Base-by-base conservation (phyloP, 2,888 invertebrate species). In the Halocaridina rubra region DNA sequence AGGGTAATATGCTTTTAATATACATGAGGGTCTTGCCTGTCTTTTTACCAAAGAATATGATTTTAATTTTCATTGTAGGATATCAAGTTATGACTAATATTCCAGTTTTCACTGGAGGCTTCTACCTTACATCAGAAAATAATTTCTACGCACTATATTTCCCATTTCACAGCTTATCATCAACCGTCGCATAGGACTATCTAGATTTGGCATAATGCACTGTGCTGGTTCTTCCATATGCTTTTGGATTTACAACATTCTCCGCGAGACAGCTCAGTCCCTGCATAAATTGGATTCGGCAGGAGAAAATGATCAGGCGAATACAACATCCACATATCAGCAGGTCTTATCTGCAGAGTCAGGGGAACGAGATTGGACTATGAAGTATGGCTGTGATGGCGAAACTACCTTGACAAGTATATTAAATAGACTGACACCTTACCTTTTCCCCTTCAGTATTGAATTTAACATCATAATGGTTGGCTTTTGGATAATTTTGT, bases 401-500 rank as follows among this genome's bases (percentile, higher is more conserved):
- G 89, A 89, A 61, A 89, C 89, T 13, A 88, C 89, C 27, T 89
- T 90, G 53, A 89, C 90, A 5, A 89, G 89, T 61, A 87, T 90
- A 29, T 89, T 90, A 33, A 86, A 89, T 69, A 89, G 93, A 89
- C 93, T 94, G 89, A 94, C 95, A 0, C 95, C 95, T 0, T 95
- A 95, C 90, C 91, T 96, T 16, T 96, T 95, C 89, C 95, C 95
- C 0, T 95, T 95, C 90, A 94, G 94, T 87, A 94, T 96, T 33
- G 95, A 95, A 90, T 96, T 94, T 91, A 95, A 94, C 90, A 94
- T 96, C 89, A 93, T 95, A 84, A 94, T 95, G 80, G 69, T 69
- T 10, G 69, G 69, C 8, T 30, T 69, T 19, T 69, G 69, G 69
- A 69, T 69, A 10, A 19, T 69, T 0, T 19, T 69, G 69, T 30